Evolutionary conservation across 2,888 invertebrate genomes (phyloP).

Genomic region (Neoitamus cyanurus): DNA sequence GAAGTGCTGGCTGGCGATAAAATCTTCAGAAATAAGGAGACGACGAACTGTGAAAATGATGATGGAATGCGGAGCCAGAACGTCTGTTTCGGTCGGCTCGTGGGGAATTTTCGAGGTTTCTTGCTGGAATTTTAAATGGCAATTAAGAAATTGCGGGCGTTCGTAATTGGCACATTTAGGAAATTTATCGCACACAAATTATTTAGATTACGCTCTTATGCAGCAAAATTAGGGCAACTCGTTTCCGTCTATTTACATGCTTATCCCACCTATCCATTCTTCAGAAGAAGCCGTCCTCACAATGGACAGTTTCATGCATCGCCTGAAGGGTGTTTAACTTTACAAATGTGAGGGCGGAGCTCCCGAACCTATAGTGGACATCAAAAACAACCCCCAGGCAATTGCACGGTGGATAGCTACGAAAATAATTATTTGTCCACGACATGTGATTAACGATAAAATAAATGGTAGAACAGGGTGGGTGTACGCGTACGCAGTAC

Average conservation of each 20-base stretch:
- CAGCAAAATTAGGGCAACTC: neutral
- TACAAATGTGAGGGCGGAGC: slow-evolving; percentile 17
- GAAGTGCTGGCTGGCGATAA: slow-evolving; percentile 36
- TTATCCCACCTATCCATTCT: too few species aligned
- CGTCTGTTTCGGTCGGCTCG: slow-evolving; percentile 30
- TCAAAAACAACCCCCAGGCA: slow-evolving; percentile 8
- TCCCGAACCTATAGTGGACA: neutral
- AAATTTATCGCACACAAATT: neutral
- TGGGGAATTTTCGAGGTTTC: neutral
- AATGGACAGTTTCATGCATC: neutral
- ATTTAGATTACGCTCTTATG: neutral
- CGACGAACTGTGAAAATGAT: slow-evolving; percentile 38
- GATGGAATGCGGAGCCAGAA: slow-evolving; percentile 46
- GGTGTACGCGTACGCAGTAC: neutral
- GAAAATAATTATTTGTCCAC: slow-evolving; percentile 32
- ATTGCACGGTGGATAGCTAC: slow-evolving; percentile 13
- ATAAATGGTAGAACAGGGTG: slow-evolving; percentile 4
- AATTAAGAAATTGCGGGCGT: neutral
- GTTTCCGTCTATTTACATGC: neutral
- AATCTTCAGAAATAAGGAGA: slow-evolving; percentile 37
- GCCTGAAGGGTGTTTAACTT: neutral
- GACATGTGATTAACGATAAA: slow-evolving; percentile 20
- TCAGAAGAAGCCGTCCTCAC: neutral
- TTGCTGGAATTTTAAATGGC: neutral
- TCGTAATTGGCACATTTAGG: neutral